Evolutionary conservation across 2,113 vertebrate species (phyloP).

Genomic region (Brachionichthys hirsutus): DNA sequence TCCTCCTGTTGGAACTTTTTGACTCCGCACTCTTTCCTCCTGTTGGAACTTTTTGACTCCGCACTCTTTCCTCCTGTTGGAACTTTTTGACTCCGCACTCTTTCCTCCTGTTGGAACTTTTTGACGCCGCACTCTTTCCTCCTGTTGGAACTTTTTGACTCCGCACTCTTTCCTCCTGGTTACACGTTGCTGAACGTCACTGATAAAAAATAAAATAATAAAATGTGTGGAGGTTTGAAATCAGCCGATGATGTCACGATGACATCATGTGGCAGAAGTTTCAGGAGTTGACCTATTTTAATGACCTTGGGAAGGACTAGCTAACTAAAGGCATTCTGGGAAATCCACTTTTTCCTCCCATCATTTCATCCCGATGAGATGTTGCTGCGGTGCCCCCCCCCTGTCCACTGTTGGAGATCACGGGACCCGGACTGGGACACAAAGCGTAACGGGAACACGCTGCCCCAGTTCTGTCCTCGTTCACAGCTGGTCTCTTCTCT

Average conservation of each 20-base stretch:
- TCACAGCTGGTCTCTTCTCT: slow-evolving; percentile 70
- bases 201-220: too few species aligned
- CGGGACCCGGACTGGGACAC: slow-evolving; percentile 45
- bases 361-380: slow-evolving; percentile 38
- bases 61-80: too few species aligned
- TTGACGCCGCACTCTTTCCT: too few species aligned
- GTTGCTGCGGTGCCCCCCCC: slow-evolving; percentile 48
- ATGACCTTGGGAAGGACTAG: slow-evolving; percentile 9
- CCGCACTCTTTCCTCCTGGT: too few species aligned
- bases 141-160: too few species aligned
- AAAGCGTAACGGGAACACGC: slow-evolving; percentile 71
- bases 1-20: too few species aligned
- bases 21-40: too few species aligned
- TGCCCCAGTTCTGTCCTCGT: slow-evolving; percentile 76
- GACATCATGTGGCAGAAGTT: slow-evolving; percentile 8
- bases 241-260: too few species aligned
- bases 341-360: slow-evolving; percentile 45
- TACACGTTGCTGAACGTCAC: too few species aligned
- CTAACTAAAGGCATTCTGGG: slow-evolving; percentile 18
- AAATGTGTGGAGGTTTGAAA: neutral
- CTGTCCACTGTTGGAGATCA: slow-evolving; percentile 53
- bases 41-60: too few species aligned
- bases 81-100: too few species aligned
- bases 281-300: slow-evolving; percentile 19
- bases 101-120: too few species aligned